Evolutionary conservation across 2,888 invertebrate species (phyloP).

Genomic region (Tyria jacobaeae): DNA sequence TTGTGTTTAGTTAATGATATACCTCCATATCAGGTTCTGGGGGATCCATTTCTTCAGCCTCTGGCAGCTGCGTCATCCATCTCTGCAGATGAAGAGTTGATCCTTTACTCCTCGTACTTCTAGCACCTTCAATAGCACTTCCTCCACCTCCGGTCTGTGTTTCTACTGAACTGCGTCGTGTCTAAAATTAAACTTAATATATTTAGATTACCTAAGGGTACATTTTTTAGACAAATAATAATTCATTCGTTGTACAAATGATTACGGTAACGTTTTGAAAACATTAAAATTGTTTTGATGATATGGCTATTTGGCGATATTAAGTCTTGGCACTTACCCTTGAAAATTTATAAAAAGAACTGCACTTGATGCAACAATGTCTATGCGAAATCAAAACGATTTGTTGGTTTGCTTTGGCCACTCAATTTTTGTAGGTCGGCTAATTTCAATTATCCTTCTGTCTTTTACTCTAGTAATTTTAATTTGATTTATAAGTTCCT

Average conservation of each 20-base stretch:
- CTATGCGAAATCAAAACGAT: too few relatives aligned
- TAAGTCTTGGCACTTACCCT: constrained; percentile 36
- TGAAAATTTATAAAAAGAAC: background rate
- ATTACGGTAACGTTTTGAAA: too few relatives aligned
- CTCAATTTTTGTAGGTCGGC: background rate
- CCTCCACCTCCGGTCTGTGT: constrained; percentile 78
- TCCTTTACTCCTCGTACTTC: constrained; percentile 88
- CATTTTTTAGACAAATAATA: too few relatives aligned
- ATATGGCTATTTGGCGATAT: constrained; percentile 60
- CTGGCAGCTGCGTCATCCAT: constrained; percentile 93
- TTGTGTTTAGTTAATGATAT: constrained; percentile 9
- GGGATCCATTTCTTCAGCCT: constrained; percentile 84
- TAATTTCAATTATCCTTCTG: too few relatives aligned
- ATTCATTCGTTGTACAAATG: too few relatives aligned
- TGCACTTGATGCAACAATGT: too few relatives aligned
- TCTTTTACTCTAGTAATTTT: too few relatives aligned
- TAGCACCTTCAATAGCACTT: constrained; percentile 73
- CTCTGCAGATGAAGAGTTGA: constrained; percentile 91
- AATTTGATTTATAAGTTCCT: too few relatives aligned
- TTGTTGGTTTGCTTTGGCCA: background rate
- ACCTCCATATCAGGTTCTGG: constrained; percentile 87
- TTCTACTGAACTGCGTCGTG: constrained; percentile 79
- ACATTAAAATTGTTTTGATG: constrained; percentile 8
- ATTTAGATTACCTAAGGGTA: too few relatives aligned
- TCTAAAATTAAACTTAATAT: constrained; percentile 71